These are phyloP conservation scores for Trigoniulus corallinus DNA, from an alignment of 1,140 invertebrate species.

Conservation along the genomic window DNA sequence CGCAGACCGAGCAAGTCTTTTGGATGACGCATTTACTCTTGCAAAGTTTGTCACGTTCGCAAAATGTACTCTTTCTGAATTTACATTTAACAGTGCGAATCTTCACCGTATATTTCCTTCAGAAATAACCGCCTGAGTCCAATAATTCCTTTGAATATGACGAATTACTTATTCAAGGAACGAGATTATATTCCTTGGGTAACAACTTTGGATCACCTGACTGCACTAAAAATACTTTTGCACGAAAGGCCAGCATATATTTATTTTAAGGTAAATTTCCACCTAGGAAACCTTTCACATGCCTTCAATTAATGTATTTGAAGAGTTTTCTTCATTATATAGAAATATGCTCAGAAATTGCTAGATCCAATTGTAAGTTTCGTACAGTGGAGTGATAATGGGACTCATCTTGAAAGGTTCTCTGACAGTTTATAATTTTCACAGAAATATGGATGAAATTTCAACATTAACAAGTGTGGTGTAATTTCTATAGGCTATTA, in stretches of 20 bases:
- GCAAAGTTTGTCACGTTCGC: constrained; percentile 32
- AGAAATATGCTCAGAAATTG: constrained; percentile 39
- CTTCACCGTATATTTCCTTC: constrained; percentile 15
- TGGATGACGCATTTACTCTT: constrained; percentile 59
- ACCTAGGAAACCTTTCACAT: too few species aligned
- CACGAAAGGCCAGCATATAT: constrained; percentile 38
- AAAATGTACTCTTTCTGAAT: neutral
- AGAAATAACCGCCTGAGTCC: constrained; percentile 53
- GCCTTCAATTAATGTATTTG: too few species aligned
- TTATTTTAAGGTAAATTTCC: constrained; percentile 15
- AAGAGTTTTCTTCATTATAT: constrained; percentile 7
- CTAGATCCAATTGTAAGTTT: constrained; percentile 39
- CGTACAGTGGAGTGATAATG: constrained; percentile 47
- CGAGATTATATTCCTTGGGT: constrained; percentile 55
- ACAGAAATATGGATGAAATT: neutral
- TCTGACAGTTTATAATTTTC: neutral
- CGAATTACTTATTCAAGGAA: constrained; percentile 51
- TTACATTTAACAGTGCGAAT: neutral
- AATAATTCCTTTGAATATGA: constrained; percentile 44
- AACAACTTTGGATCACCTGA: constrained; percentile 47
- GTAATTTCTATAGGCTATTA: neutral
- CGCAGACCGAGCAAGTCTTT: constrained; percentile 51
- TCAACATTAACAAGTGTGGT: constrained; percentile 11
- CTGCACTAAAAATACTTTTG: constrained; percentile 45
- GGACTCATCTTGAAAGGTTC: constrained; percentile 45